Percentiles rank a stretch among this genome's conserved stretches.
These are phyloP conservation scores for Macrotis lagotis DNA, from an alignment of 2,113 vertebrate species.

Conservation along the genomic window DNA sequence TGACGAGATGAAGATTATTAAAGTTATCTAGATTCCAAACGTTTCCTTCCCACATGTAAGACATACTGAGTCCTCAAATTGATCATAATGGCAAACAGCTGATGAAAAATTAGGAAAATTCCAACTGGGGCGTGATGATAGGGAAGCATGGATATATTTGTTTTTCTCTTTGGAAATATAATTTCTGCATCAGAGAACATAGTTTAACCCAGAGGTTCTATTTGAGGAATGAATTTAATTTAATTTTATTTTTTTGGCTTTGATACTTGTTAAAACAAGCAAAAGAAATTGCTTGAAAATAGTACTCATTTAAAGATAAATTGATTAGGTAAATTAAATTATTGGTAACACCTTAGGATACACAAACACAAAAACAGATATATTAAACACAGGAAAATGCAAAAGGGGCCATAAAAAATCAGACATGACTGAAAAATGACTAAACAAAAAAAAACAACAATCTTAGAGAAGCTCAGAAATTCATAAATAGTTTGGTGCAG, in stretches of 20 bases:
- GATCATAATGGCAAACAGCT: neutral
- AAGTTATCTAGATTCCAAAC: slow-evolving; percentile 68
- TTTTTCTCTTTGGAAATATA: neutral
- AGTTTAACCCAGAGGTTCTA: neutral
- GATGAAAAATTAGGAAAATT: neutral
- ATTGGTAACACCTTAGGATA: too few species aligned
- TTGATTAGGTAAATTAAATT: too few species aligned
- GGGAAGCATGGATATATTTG: neutral
- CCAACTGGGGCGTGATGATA: neutral
- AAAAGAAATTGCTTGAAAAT: neutral
- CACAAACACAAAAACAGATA: too few species aligned
- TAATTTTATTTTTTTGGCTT: neutral
- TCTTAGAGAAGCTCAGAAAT: neutral
- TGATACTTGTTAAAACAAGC: neutral
- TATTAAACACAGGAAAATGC: too few species aligned
- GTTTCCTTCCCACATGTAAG: slow-evolving; percentile 13
- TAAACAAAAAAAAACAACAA: neutral
- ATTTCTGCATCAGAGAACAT: neutral
- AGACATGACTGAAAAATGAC: too few species aligned
- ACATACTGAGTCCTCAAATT: neutral
- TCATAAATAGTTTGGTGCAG: neutral
- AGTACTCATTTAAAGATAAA: neutral
- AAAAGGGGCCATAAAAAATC: too few species aligned
- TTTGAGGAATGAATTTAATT: neutral
- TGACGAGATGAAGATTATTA: slow-evolving; percentile 65